These are phyloP conservation scores for Ploceus nigricollis DNA, from an alignment of 2,113 vertebrate genomes.

Conservation along the genomic window DNA sequence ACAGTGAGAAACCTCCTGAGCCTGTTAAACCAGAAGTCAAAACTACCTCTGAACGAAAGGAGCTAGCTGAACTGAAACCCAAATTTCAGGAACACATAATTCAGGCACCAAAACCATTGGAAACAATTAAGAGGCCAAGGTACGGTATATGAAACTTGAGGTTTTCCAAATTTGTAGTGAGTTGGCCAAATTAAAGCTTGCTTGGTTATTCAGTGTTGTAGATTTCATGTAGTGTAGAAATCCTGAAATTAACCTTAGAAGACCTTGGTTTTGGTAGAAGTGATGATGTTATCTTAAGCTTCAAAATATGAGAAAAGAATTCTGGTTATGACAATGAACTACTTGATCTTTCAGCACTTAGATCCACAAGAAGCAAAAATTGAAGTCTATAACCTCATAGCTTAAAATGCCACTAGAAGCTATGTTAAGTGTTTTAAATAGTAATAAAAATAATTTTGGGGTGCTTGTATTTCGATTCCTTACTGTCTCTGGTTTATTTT, in stretches of 20 bases:
- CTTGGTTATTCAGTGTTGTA: background rate
- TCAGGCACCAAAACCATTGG: conserved; percentile 89
- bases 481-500: background rate
- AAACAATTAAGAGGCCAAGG: conserved; percentile 91
- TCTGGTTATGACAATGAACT: background rate
- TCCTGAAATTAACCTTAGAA: background rate
- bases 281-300: background rate
- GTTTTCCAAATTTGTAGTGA: background rate
- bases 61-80: conserved; percentile 81
- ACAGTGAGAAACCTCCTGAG: conserved; percentile 91
- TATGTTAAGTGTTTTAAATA: background rate
- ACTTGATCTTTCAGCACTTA: background rate
- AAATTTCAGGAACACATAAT: conserved; percentile 91
- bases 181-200: background rate
- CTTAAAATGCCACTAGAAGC: background rate
- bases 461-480: background rate
- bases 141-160: conserved; percentile 22
- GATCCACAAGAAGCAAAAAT: background rate
- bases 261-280: background rate
- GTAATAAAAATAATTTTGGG: background rate
- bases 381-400: background rate
- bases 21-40: conserved; percentile 93
- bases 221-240: background rate
- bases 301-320: background rate
- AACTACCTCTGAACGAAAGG: conserved; percentile 84